phyloP scores from a whole-genome alignment of 1,140 invertebrate genomes.

The Brachystomella parvula region DNA sequence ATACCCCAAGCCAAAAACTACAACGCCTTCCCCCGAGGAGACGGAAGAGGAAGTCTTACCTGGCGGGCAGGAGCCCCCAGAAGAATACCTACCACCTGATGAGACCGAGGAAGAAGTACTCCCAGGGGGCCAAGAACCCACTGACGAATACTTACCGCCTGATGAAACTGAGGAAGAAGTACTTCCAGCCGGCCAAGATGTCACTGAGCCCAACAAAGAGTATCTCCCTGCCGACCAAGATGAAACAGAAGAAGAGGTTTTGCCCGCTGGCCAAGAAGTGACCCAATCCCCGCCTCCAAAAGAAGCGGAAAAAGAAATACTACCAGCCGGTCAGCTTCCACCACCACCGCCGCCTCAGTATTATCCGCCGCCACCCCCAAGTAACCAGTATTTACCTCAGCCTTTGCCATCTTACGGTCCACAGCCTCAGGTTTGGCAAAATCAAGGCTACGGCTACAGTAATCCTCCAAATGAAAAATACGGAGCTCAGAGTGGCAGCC shows the following conservation, averaged over 20 bases:
- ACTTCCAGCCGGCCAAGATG: background rate
- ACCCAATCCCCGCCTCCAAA: background rate
- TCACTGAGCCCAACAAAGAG: background rate
- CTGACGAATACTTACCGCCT: background rate
- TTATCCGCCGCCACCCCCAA: background rate
- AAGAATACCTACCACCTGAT: constrained; percentile 5
- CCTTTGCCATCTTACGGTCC: constrained; percentile 2
- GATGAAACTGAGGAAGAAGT: constrained; percentile 13
- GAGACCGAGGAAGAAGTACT: constrained; percentile 9
- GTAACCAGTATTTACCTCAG: background rate
- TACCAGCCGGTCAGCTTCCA: background rate
- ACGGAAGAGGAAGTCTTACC: constrained; percentile 7
- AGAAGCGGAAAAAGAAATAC: background rate
- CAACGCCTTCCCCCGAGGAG: background rate
- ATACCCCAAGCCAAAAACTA: constrained; percentile 9
- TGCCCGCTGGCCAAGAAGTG: background rate
- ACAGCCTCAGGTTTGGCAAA: background rate
- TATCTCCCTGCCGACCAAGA: background rate
- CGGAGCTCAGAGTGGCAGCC: background rate
- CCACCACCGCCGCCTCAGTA: constrained; percentile 2
- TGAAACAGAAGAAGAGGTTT: constrained; percentile 5
- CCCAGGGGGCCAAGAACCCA: constrained; percentile 7
- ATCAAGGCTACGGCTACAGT: background rate
- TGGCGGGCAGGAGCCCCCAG: background rate
- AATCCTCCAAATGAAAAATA: background rate